phyloP scores from a whole-genome alignment of 2,888 invertebrate species.

The Pandemis corylana region DNA sequence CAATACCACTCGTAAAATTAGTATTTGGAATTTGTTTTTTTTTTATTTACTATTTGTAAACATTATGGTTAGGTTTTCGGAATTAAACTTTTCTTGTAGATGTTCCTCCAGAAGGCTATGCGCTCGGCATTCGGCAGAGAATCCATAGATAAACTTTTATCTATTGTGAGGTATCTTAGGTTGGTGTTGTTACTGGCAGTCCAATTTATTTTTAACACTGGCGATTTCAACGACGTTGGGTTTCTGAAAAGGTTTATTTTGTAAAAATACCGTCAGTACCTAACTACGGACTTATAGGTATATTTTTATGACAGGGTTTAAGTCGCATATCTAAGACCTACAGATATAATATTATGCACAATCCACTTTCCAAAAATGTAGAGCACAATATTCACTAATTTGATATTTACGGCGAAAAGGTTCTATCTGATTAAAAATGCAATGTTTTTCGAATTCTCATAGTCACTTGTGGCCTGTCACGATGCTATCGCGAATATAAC shows the following conservation, averaged over 20 bases:
- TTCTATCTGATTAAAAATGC: too few relatives aligned
- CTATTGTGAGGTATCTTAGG: slow-evolving; percentile 40
- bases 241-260: slow-evolving; percentile 15
- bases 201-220: slow-evolving; percentile 35
- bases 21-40: too few relatives aligned
- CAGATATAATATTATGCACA: not conserved
- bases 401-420: too few relatives aligned
- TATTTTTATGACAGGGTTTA: too few relatives aligned
- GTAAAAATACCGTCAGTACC: too few relatives aligned
- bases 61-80: not conserved
- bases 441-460: not conserved
- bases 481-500: too few relatives aligned
- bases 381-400: too few relatives aligned
- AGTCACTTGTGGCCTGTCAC: too few relatives aligned
- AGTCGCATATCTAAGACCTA: too few relatives aligned
- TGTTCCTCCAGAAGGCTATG: slow-evolving; percentile 43
- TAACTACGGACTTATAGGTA: too few relatives aligned
- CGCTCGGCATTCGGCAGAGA: slow-evolving; percentile 41
- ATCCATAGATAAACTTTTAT: slow-evolving; percentile 37
- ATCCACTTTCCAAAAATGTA: not conserved
- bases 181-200: slow-evolving; percentile 27
- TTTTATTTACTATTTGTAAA: too few relatives aligned
- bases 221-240: slow-evolving; percentile 29
- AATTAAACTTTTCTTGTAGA: slow-evolving; percentile 26
- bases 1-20: too few relatives aligned